These are phyloP conservation scores for Craniophora ligustri DNA, from an alignment of 2,888 invertebrate species.

Conservation along the genomic window DNA sequence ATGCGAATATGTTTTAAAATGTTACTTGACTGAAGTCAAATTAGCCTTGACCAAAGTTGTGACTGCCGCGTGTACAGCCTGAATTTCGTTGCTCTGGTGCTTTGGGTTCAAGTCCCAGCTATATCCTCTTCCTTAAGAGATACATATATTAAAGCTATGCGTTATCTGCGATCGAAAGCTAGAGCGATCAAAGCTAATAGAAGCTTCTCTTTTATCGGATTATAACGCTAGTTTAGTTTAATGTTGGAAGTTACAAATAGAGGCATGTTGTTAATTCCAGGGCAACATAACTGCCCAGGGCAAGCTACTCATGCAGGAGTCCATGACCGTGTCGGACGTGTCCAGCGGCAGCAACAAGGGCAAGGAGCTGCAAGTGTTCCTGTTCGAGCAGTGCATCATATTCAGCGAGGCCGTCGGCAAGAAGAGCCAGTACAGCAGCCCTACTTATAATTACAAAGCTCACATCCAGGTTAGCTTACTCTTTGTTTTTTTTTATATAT, in stretches of 20 bases:
- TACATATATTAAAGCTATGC: background rate
- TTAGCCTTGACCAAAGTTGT: no score
- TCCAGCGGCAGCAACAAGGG: slow-evolving; percentile 77
- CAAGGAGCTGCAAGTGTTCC: slow-evolving; percentile 97
- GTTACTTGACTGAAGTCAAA: background rate
- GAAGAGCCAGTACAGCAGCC: slow-evolving; percentile 97
- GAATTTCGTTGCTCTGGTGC: no score
- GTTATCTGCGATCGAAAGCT: background rate
- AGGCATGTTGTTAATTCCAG: slow-evolving; percentile 78
- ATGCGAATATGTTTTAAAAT: background rate
- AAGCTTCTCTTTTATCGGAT: no score
- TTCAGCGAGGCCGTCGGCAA: slow-evolving; percentile 98
- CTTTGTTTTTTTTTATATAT: no score
- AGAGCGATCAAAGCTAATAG: background rate
- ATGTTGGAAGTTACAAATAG: slow-evolving; percentile 9
- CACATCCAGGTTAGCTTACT: slow-evolving; percentile 94
- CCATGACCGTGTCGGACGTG: slow-evolving; percentile 92
- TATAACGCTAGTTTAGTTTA: no score
- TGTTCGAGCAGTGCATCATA: slow-evolving; percentile 99
- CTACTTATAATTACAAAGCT: slow-evolving; percentile 97
- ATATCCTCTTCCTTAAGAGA: no score
- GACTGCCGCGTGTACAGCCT: no score
- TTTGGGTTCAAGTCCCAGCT: background rate
- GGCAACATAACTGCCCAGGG: slow-evolving; percentile 99
- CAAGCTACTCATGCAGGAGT: slow-evolving; percentile 96